A percentile compares a stretch with the other conserved stretches of the same genome.
Conservation (phyloP, 2,113 vertebrate genomes). For the Cyprinodon brontotheroides region DNA sequence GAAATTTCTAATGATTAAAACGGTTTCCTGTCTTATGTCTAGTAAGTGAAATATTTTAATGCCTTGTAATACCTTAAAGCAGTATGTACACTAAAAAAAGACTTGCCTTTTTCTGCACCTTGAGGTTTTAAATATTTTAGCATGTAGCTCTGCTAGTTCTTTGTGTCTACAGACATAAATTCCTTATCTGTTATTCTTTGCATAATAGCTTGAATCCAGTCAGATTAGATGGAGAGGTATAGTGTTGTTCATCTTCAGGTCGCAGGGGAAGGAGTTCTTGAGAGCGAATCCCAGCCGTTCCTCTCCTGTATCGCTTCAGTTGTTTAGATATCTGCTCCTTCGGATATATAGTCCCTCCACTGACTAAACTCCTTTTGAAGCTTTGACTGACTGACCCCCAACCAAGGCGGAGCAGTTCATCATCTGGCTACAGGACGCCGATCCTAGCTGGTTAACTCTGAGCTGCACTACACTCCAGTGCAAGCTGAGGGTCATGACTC, state of each 20-base stretch:
- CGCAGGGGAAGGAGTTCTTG: not conserved
- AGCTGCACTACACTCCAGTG: not conserved
- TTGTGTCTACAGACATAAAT: not conserved
- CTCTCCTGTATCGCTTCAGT: no score
- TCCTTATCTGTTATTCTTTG: not conserved
- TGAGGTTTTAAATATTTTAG: not conserved
- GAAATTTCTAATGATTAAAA: not conserved
- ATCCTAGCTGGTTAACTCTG: not conserved
- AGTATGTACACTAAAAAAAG: no score
- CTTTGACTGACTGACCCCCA: no score
- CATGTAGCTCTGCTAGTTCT: not conserved
- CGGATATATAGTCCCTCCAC: no score
- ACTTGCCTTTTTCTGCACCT: no score
- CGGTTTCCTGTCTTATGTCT: not conserved
- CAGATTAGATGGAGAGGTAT: not conserved
- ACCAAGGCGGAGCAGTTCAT: no score
- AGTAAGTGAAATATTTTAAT: not conserved
- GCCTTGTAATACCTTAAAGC: no score
- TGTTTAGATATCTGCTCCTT: no score
- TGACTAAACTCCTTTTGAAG: no score
- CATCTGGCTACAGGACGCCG: no score
- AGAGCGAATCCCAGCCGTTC: not conserved
- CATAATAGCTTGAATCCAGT: not conserved
- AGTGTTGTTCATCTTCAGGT: not conserved
- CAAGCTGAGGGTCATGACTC: not conserved